phyloP scores from a whole-genome alignment of 2,113 vertebrate genomes.

The Aegithalos caudatus region DNA sequence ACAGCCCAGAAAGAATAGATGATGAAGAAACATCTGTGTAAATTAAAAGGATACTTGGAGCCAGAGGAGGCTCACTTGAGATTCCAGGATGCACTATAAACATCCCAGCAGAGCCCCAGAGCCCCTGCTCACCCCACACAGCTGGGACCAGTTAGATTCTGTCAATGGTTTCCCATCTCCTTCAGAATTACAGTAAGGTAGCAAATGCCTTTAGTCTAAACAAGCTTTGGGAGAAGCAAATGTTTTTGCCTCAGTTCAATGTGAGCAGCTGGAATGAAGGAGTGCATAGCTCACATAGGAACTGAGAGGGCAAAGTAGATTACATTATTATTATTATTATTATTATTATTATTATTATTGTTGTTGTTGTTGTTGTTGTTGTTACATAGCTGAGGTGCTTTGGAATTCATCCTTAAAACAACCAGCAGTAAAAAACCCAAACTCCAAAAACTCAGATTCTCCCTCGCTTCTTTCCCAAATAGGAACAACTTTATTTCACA shows the following conservation, averaged over 20 bases:
- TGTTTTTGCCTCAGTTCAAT: not conserved
- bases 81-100: constrained; percentile 30
- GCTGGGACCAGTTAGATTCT: not conserved
- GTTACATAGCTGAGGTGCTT: not conserved
- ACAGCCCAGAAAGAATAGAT: constrained; percentile 50
- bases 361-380: not conserved
- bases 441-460: not conserved
- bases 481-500: not conserved
- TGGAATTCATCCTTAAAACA: not conserved
- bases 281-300: not conserved
- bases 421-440: not conserved
- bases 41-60: constrained; percentile 40
- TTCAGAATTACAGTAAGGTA: not conserved
- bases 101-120: not conserved
- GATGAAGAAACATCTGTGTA: constrained; percentile 63
- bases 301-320: not conserved
- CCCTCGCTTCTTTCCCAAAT: not conserved
- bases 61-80: constrained; percentile 16
- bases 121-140: not conserved
- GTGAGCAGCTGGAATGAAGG: not conserved
- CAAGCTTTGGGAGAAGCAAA: not conserved
- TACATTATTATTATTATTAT: not conserved
- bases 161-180: not conserved
- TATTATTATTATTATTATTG: not conserved
- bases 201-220: constrained; percentile 1